Evolutionary conservation across 2,113 vertebrate genomes (phyloP).

Genomic region (Charadrius vociferus): DNA sequence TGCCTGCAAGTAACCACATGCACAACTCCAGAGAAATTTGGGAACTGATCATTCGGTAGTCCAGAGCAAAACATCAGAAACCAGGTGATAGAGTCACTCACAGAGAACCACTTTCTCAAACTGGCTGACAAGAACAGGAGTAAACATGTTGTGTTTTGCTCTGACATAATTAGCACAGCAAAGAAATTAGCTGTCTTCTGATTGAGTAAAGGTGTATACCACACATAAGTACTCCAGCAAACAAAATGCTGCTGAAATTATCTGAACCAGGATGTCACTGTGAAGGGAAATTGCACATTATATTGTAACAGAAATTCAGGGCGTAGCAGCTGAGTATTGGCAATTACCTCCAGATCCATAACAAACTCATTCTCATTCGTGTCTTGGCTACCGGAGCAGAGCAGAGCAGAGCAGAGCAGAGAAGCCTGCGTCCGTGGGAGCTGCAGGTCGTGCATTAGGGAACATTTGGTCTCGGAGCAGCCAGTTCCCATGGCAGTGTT

Average conservation of each 20-base stretch:
- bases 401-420: background rate
- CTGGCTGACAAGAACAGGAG: background rate
- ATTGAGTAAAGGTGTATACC: background rate
- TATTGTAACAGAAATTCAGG: background rate
- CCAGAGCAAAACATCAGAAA: background rate
- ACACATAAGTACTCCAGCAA: background rate
- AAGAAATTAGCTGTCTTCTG: conserved; percentile 35
- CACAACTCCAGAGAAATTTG: background rate
- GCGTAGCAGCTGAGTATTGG: background rate
- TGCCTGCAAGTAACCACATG: background rate
- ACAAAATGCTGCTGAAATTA: conserved; percentile 26
- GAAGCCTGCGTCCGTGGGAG: background rate
- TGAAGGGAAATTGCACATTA: background rate
- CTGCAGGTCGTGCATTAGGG: background rate
- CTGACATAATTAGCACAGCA: conserved; percentile 34
- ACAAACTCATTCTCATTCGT: background rate
- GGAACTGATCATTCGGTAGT: background rate
- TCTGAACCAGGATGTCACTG: background rate
- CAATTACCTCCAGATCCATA: conserved; percentile 16
- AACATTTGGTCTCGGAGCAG: background rate
- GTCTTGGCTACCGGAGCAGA: background rate
- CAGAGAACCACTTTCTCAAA: conserved; percentile 4
- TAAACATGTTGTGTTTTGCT: conserved; percentile 10
- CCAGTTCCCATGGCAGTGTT: background rate
- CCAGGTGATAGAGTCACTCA: background rate